Conservation (phyloP, 2,888 invertebrate genomes). For the Nomada flava region DNA sequence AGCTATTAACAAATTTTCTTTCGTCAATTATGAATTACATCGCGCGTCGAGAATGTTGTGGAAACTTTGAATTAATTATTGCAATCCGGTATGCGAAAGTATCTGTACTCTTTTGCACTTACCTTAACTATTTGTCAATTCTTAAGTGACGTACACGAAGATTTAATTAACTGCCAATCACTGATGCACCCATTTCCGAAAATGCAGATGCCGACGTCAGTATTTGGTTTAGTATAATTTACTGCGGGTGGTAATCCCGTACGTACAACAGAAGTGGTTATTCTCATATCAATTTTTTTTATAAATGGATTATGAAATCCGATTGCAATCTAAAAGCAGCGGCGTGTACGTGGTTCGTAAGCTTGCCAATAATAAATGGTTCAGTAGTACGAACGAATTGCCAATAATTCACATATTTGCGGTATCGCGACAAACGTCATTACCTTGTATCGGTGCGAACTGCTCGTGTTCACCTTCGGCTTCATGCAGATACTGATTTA, state of each 20-base stretch:
- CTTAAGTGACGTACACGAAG: slow-evolving; percentile 37
- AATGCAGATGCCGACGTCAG: neutral
- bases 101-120: neutral
- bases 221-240: neutral
- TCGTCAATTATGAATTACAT: too few species aligned
- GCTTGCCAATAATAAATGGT: slow-evolving; percentile 8
- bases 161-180: slow-evolving; percentile 58
- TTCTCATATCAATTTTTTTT: neutral
- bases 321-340: neutral
- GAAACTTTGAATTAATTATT: too few species aligned
- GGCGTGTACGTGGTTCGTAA: too few species aligned
- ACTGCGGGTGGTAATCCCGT: neutral
- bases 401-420: slow-evolving; percentile 30
- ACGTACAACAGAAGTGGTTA: neutral
- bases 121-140: slow-evolving; percentile 35
- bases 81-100: neutral
- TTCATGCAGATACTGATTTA: slow-evolving; percentile 31
- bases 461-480: slow-evolving; percentile 6
- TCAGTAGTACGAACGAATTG: neutral
- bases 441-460: slow-evolving; percentile 7
- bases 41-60: too few species aligned
- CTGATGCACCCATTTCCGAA: slow-evolving; percentile 16
- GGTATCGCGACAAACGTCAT: slow-evolving; percentile 10
- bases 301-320: neutral
- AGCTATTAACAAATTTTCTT: too few species aligned